phyloP scores from a whole-genome alignment of 2,113 vertebrate genomes.

The Thunnus thynnus region DNA sequence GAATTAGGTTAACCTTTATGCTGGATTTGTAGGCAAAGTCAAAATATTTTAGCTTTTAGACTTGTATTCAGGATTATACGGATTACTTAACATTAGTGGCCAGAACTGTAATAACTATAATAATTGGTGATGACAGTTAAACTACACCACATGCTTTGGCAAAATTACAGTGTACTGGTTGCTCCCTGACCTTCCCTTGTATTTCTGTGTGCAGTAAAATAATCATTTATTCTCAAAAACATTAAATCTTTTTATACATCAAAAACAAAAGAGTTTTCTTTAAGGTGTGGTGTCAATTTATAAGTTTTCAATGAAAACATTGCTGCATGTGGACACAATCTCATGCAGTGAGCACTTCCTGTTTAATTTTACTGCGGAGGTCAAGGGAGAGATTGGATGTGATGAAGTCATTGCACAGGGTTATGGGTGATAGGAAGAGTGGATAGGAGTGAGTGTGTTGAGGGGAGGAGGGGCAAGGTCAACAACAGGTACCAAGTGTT shows the following conservation, averaged over 20 bases:
- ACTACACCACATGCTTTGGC: neutral
- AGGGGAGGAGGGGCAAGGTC: slow-evolving; percentile 37
- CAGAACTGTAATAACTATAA: neutral
- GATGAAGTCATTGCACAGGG: slow-evolving; percentile 17
- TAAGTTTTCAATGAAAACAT: neutral
- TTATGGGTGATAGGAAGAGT: slow-evolving; percentile 3
- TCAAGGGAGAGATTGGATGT: slow-evolving; percentile 29
- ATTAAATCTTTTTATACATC: neutral
- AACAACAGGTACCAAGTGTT: slow-evolving; percentile 32
- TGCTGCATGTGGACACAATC: neutral
- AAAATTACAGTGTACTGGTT: neutral
- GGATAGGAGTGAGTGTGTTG: neutral
- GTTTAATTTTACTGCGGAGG: slow-evolving; percentile 27
- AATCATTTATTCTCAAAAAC: neutral
- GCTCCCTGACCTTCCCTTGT: neutral
- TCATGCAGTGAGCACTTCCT: neutral
- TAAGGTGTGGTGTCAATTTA: neutral
- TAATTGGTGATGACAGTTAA: neutral
- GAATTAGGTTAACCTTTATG: neutral
- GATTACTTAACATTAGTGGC: no score
- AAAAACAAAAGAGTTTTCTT: neutral
- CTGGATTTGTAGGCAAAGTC: no score
- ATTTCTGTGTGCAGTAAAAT: neutral
- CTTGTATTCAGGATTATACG: neutral
- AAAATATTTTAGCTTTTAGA: neutral